Conservation (phyloP, 2,797 vertebrate genomes). For the Kryptolebias ocellatus region DNA sequence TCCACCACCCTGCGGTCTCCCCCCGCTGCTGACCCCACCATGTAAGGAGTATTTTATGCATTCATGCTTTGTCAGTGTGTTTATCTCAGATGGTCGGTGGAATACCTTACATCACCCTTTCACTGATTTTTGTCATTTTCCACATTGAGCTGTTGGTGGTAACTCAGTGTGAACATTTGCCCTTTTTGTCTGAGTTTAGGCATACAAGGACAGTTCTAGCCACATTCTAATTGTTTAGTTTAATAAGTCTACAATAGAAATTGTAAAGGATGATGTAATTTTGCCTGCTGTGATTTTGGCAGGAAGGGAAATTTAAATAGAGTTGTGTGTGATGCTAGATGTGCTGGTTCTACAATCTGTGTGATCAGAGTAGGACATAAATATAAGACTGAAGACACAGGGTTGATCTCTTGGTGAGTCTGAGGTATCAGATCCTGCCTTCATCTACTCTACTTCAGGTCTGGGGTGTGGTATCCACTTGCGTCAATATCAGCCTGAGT, state of each 20-base stretch:
- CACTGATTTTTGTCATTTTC: conserved; percentile 64
- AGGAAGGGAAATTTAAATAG: conserved; percentile 21
- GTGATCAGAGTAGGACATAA: conserved; percentile 54
- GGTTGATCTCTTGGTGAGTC: background rate
- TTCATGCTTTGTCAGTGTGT: conserved; percentile 53
- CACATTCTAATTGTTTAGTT: conserved; percentile 34
- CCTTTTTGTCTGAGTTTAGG: conserved; percentile 59
- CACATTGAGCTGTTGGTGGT: conserved; percentile 49
- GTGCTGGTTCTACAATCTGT: conserved; percentile 37
- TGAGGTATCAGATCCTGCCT: too few relatives aligned
- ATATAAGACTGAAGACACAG: conserved; percentile 9
- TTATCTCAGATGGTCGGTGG: conserved; percentile 52
- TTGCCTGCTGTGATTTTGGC: conserved; percentile 12
- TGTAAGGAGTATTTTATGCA: conserved; percentile 55
- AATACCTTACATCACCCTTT: conserved; percentile 56
- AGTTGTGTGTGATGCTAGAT: conserved; percentile 36
- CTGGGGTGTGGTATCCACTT: too few relatives aligned
- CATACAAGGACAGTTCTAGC: conserved; percentile 51
- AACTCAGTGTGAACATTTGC: conserved; percentile 63
- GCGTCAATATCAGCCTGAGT: too few relatives aligned
- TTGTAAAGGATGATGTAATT: conserved; percentile 61
- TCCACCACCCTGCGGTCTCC: conserved; percentile 62
- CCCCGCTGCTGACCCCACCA: conserved; percentile 67
- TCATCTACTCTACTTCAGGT: too few relatives aligned
- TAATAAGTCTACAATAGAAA: conserved; percentile 46